Evolutionary conservation across 2,888 invertebrate genomes (phyloP).

Genomic region (Platycnemis pennipes): DNA sequence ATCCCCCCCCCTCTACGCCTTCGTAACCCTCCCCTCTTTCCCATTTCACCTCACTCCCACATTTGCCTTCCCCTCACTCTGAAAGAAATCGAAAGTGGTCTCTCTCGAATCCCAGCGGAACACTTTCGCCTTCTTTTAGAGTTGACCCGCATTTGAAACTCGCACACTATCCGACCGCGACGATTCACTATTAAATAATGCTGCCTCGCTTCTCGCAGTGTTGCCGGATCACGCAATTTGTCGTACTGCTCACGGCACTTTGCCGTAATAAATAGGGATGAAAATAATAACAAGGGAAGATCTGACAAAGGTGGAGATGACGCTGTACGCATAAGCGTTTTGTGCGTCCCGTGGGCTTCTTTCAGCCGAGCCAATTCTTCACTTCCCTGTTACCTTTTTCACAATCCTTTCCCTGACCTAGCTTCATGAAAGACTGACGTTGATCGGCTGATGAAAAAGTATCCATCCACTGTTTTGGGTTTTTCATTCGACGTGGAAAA

Average conservation of each 20-base stretch:
- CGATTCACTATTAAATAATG: neutral
- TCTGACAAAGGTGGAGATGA: too few species aligned
- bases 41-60: neutral
- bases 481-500: neutral
- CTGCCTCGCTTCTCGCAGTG: neutral
- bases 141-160: slow-evolving; percentile 65
- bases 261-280: too few species aligned
- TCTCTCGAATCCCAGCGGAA: slow-evolving; percentile 34
- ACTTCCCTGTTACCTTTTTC: neutral
- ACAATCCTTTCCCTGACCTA: neutral
- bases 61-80: neutral
- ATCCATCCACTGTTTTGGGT: neutral
- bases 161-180: neutral
- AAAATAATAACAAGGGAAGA: too few species aligned
- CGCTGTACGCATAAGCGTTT: too few species aligned
- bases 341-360: neutral
- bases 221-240: neutral
- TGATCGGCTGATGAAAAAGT: neutral
- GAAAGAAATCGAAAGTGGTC: slow-evolving; percentile 63
- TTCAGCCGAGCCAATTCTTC: neutral
- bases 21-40: neutral
- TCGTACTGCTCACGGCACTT: too few species aligned
- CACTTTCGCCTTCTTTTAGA: slow-evolving; percentile 64
- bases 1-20: neutral
- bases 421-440: neutral